phyloP scores from a whole-genome alignment of 1,140 invertebrate genomes.

The Aphidius ervi region DNA sequence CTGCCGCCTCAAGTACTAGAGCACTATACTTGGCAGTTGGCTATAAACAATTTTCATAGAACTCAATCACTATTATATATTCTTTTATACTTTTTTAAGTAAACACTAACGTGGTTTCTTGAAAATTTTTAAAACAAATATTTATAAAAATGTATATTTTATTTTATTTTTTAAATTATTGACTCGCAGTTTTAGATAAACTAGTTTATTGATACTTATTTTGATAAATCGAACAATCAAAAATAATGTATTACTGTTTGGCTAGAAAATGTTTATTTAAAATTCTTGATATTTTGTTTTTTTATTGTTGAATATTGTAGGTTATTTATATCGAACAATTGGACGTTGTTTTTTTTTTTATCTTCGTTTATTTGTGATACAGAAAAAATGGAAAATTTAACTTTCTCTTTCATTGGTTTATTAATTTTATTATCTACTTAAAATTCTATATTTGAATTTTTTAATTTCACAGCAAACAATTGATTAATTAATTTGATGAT shows the following conservation, averaged over 20 bases:
- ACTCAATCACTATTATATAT: conserved; percentile 23
- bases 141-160: not conserved
- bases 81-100: not conserved
- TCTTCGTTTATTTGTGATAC: too few relatives aligned
- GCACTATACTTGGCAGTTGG: conserved; percentile 5
- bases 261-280: not conserved
- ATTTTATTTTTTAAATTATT: not conserved
- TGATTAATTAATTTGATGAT: too few relatives aligned
- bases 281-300: not conserved
- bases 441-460: too few relatives aligned
- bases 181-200: not conserved
- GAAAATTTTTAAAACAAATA: not conserved
- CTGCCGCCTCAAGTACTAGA: conserved; percentile 37
- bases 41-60: conserved; percentile 17
- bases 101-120: not conserved
- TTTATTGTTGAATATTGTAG: not conserved
- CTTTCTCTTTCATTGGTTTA: too few relatives aligned
- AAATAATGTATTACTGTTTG: too few relatives aligned
- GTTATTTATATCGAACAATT: too few relatives aligned
- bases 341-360: too few relatives aligned
- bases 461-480: too few relatives aligned
- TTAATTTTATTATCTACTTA: too few relatives aligned
- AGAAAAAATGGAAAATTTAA: too few relatives aligned
- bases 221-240: too few relatives aligned
- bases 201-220: too few relatives aligned